Percentiles rank a stretch among this genome's conserved stretches.
These are phyloP conservation scores for Ctenomys sociabilis DNA, from an alignment of 2,113 vertebrate genomes.

Conservation along the genomic window DNA sequence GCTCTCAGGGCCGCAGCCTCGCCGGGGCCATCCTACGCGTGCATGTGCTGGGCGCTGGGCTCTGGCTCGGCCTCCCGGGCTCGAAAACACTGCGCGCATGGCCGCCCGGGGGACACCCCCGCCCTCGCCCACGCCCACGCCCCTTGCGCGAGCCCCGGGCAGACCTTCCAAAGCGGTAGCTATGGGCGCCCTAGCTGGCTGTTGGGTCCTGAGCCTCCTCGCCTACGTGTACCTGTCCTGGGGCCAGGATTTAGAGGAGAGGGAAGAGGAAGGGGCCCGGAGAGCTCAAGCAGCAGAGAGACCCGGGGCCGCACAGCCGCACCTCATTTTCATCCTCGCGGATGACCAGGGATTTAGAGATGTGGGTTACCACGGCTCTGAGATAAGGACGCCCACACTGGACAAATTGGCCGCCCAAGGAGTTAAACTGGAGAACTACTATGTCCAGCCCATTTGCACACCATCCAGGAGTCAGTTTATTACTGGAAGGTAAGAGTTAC, in stretches of 20 bases:
- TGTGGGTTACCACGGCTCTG: constrained; percentile 97
- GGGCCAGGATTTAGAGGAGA: constrained; percentile 75
- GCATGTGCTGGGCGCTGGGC: constrained; percentile 35
- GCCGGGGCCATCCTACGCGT: not conserved
- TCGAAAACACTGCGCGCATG: constrained; percentile 71
- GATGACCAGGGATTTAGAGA: constrained; percentile 98
- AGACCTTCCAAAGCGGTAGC: constrained; percentile 84
- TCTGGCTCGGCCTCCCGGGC: not conserved
- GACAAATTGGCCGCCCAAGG: constrained; percentile 94
- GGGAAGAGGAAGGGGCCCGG: constrained; percentile 1
- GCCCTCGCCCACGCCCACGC: constrained; percentile 25
- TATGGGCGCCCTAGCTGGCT: constrained; percentile 85
- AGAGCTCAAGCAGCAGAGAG: constrained; percentile 59
- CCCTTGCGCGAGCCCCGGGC: constrained; percentile 48
- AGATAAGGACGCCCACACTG: constrained; percentile 96
- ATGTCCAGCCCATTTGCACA: constrained; percentile 98
- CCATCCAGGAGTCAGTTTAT: constrained; percentile 97
- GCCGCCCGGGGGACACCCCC: constrained; percentile 69
- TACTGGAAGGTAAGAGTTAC: constrained; percentile 94
- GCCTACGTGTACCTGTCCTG: constrained; percentile 89
- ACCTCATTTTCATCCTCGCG: constrained; percentile 96
- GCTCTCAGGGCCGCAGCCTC: not conserved
- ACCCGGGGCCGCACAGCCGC: constrained; percentile 88
- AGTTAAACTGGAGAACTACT: constrained; percentile 99
- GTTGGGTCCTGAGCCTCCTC: constrained; percentile 89